Percentiles rank a stretch among this genome's conserved stretches.
Evolutionary conservation across 2,888 invertebrate species (phyloP).

Genomic region (Metallyticus violacea): DNA sequence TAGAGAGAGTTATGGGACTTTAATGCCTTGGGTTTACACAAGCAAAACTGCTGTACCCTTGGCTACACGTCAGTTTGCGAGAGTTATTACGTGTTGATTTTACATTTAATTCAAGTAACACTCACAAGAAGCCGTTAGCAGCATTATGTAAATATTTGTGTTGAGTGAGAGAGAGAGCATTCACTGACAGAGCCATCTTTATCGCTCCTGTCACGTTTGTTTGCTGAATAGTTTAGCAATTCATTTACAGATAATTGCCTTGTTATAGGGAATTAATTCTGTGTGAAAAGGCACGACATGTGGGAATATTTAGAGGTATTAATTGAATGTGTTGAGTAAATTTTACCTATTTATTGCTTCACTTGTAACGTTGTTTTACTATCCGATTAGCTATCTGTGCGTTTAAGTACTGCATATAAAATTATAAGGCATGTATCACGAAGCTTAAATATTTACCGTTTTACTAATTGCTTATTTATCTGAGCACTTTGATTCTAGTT

Average conservation of each 20-base stretch:
- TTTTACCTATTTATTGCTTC: no score
- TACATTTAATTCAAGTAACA: not conserved
- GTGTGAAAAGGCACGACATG: not conserved
- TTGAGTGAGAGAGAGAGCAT: not conserved
- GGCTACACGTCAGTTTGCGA: not conserved
- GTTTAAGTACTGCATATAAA: no score
- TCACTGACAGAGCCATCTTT: not conserved
- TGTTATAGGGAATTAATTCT: not conserved
- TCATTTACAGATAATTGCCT: not conserved
- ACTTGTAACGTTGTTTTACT: no score
- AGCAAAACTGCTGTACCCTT: not conserved
- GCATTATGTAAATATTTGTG: not conserved
- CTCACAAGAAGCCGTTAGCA: not conserved
- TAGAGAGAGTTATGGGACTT: not conserved
- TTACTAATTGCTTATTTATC: no score
- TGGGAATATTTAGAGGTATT: not conserved
- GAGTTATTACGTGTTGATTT: not conserved
- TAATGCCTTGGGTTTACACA: not conserved
- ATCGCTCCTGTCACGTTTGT: not conserved
- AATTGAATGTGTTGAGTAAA: no score
- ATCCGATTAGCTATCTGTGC: no score
- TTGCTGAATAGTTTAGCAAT: not conserved
- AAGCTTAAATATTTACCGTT: no score
- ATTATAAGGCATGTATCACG: no score
- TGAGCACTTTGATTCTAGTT: no score